Evolutionary conservation across 2,888 invertebrate species (phyloP).

Genomic region (Aphodius sticticus): DNA sequence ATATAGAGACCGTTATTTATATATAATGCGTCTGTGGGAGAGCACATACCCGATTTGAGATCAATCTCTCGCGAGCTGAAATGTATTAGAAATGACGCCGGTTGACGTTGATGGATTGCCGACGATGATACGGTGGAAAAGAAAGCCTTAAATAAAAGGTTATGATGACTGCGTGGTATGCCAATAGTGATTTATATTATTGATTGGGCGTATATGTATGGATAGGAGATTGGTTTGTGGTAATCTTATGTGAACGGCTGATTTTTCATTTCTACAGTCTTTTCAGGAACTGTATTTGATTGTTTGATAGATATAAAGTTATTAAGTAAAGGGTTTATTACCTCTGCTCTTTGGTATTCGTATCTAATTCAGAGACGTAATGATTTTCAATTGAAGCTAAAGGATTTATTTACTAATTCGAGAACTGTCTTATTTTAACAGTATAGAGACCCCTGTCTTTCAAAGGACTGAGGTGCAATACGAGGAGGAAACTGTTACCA

Average conservation of each 20-base stretch:
- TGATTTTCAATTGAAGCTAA: too few relatives aligned
- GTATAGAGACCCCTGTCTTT: too few relatives aligned
- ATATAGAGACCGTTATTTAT: slow-evolving; percentile 4
- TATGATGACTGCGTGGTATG: not conserved
- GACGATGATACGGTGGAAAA: not conserved
- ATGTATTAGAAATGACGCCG: not conserved
- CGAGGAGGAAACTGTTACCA: too few relatives aligned
- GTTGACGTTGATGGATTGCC: not conserved
- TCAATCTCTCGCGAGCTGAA: not conserved
- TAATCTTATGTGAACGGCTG: not conserved
- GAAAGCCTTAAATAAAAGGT: not conserved
- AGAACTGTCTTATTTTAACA: too few relatives aligned
- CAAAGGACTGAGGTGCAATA: too few relatives aligned
- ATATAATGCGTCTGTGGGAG: not conserved
- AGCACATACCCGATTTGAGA: not conserved
- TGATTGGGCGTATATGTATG: not conserved
- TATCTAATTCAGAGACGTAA: too few relatives aligned
- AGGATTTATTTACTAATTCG: too few relatives aligned
- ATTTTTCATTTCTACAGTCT: not conserved
- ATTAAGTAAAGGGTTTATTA: too few relatives aligned
- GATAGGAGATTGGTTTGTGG: not conserved
- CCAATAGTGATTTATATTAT: not conserved
- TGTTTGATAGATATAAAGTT: too few relatives aligned
- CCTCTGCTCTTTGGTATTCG: too few relatives aligned
- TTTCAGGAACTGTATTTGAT: too few relatives aligned